These are phyloP conservation scores for Oncorhynchus keta DNA, from an alignment of 2,113 vertebrate genomes.

Conservation along the genomic window DNA sequence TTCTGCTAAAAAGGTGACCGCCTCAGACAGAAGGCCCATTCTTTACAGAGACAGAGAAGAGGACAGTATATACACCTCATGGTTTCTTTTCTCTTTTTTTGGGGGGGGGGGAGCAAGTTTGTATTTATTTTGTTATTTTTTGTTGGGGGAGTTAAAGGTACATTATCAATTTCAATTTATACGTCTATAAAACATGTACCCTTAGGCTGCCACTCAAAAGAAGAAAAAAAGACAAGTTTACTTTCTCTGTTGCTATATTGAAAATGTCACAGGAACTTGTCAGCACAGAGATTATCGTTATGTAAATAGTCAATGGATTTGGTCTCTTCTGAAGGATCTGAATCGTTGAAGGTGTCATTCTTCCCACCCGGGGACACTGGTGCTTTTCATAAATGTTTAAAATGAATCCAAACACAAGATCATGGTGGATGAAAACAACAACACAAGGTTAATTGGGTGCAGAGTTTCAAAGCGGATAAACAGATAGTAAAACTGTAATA, in stretches of 20 bases:
- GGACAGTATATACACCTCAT: background rate
- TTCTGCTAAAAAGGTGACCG: slow-evolving; percentile 23
- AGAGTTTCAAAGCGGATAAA: background rate
- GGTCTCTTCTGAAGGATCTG: background rate
- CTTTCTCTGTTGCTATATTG: background rate
- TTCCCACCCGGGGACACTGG: background rate
- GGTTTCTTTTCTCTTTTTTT: background rate
- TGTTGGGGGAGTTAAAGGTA: too few species aligned
- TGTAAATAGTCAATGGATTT: background rate
- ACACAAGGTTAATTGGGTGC: too few species aligned
- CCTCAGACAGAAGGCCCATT: slow-evolving; percentile 12
- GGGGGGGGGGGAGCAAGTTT: too few species aligned
- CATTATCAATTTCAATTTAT: too few species aligned
- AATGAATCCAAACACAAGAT: background rate
- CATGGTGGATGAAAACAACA: background rate
- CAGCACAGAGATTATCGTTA: background rate
- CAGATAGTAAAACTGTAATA: background rate
- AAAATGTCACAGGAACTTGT: background rate
- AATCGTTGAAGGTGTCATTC: background rate
- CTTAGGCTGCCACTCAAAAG: too few species aligned
- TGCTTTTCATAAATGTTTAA: background rate
- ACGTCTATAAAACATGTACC: too few species aligned
- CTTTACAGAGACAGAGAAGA: background rate
- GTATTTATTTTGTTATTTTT: too few species aligned
- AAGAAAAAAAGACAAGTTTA: too few species aligned